phyloP scores from a whole-genome alignment of 2,888 invertebrate genomes.

The Eubasilissa splendida region DNA sequence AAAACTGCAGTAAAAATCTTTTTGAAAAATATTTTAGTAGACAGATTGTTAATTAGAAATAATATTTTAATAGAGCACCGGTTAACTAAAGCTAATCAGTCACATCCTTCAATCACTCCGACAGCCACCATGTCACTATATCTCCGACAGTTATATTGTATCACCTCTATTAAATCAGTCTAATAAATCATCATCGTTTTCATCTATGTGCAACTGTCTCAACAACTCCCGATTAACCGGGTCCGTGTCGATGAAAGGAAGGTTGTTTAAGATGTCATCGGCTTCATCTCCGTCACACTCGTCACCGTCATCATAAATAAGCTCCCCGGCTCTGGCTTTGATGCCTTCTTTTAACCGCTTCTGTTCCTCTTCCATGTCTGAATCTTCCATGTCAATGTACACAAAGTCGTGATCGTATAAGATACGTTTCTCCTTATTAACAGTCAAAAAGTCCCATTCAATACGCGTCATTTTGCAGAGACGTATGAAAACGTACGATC shows the following conservation, averaged over 20 bases:
- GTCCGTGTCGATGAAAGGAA: conserved; percentile 5
- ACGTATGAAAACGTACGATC: conserved; percentile 65
- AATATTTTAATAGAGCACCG: too few relatives aligned
- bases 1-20: too few relatives aligned
- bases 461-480: conserved; percentile 63
- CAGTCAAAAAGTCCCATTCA: conserved; percentile 65
- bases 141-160: too few relatives aligned
- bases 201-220: background rate
- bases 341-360: background rate
- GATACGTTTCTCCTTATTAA: conserved; percentile 65
- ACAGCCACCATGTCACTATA: too few relatives aligned
- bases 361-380: conserved; percentile 11
- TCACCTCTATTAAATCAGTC: too few relatives aligned
- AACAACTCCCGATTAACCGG: background rate
- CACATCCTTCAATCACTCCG: too few relatives aligned
- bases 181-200: background rate
- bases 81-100: too few relatives aligned
- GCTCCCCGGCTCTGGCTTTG: background rate
- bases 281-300: background rate
- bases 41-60: too few relatives aligned
- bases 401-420: conserved; percentile 47
- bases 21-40: too few relatives aligned
- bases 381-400: conserved; percentile 16
- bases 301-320: conserved; percentile 23
- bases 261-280: background rate